Percentiles rank a stretch among this genome's conserved stretches.
Conservation (phyloP, 2,797 vertebrate genomes). For the Pangasius larnaudii region DNA sequence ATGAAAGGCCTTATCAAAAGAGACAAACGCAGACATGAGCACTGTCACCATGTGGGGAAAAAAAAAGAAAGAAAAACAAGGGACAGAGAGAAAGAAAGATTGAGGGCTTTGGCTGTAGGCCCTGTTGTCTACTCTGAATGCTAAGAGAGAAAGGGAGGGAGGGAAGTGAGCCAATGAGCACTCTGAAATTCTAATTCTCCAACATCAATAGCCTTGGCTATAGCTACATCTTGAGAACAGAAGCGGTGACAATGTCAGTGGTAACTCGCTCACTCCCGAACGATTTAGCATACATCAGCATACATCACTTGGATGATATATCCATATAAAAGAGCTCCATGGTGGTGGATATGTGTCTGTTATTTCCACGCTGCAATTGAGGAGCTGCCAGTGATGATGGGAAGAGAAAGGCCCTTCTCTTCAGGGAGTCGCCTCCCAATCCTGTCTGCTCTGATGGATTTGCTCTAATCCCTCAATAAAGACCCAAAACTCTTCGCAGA, state of each 20-base stretch:
- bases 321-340: slow-evolving; percentile 48
- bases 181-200: slow-evolving; percentile 65
- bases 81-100: slow-evolving; percentile 47
- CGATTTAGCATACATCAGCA: slow-evolving; percentile 55
- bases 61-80: slow-evolving; percentile 20
- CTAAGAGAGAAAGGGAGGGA: slow-evolving; percentile 29
- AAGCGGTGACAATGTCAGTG: slow-evolving; percentile 43
- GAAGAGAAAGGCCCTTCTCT: slow-evolving; percentile 57
- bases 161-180: slow-evolving; percentile 60
- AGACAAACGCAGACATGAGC: slow-evolving; percentile 80
- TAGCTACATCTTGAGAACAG: slow-evolving; percentile 57
- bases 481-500: slow-evolving; percentile 59
- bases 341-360: slow-evolving; percentile 54
- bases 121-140: slow-evolving; percentile 52
- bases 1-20: slow-evolving; percentile 80
- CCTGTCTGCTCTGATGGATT: slow-evolving; percentile 66
- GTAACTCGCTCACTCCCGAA: slow-evolving; percentile 40
- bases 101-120: slow-evolving; percentile 61
- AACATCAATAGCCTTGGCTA: slow-evolving; percentile 59
- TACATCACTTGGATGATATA: slow-evolving; percentile 49
- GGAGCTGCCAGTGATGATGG: slow-evolving; percentile 51
- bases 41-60: slow-evolving; percentile 62
- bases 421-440: slow-evolving; percentile 64
- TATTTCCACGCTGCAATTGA: slow-evolving; percentile 44
- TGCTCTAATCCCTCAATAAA: slow-evolving; percentile 68